Base-by-base conservation (phyloP, 2,113 vertebrate genomes). In the Haemorhous mexicanus region DNA sequence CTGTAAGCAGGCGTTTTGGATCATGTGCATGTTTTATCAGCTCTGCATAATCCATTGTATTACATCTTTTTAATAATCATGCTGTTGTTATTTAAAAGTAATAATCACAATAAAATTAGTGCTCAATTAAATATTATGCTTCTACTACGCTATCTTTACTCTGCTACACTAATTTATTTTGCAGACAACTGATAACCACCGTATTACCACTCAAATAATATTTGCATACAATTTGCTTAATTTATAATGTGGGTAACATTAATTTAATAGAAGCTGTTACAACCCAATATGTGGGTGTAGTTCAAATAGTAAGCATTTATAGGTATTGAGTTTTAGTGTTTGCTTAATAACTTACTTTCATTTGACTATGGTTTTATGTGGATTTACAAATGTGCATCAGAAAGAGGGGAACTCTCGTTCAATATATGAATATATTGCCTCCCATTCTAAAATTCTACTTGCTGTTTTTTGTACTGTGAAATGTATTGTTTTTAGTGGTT, bases 181-280 rank as follows among this genome's bases (percentile, higher is more conserved):
- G 78, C 73, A 95, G 96, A 88, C 95, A 96, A 94, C 85, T 95
- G 96, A 98, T 97, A 98, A 97, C 95, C 80, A 81, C 78, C 15
- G 7, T 94, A 93, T 97, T 97, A 91, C 89, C 90, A 85, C 90
- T 96, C 87, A 96, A 97, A 96, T 94, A 96, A 92, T 96, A 97
- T 98, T 97, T 98, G 96, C 96, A 97, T 98, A 93, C 66, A 84
- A 93, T 98, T 98, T 98, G 92, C 97, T 78, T 98, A 97, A 98
- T 97, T 96, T 96, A 96, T 84, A 90, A 87, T 92, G 87, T 97
- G 96, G 87, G 94, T 94, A 97, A 95, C 88, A 88, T 97, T 97
- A 95, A 97, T 97, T 98, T 98, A 97, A 97, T 83, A 96, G 95
- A 95, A 91, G 61, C 95, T 95, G 82, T 97, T 97, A 94, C 87